These are phyloP conservation scores for Oopsacas minuta DNA, from an alignment of 37 sponge, comb jelly and placozoan genomes.

Conservation along the genomic window DNA sequence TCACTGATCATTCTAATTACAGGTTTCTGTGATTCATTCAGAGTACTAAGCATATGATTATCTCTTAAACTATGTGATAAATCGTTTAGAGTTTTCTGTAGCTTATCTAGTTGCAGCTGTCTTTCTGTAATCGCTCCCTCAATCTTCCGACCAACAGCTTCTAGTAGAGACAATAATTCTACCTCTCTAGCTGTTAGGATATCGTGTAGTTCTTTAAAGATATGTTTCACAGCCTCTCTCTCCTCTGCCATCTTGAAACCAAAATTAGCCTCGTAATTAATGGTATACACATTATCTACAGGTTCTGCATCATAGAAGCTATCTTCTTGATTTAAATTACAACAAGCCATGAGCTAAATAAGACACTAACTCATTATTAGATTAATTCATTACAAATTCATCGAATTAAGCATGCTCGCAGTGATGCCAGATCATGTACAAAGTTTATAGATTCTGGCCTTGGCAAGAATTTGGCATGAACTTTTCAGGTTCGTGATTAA, in stretches of 20 bases:
- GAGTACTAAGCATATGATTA: background rate
- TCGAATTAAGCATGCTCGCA: too few relatives aligned
- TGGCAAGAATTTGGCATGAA: too few relatives aligned
- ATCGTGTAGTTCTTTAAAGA: background rate
- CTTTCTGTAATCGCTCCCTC: background rate
- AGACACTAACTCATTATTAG: too few relatives aligned
- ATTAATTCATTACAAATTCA: background rate
- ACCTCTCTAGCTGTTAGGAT: background rate
- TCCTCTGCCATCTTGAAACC: background rate
- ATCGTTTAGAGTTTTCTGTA: background rate
- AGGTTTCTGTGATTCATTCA: background rate
- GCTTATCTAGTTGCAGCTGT: constrained; percentile 1
- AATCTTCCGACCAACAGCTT: background rate
- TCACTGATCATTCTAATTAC: background rate
- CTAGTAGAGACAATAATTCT: background rate
- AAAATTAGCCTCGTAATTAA: background rate
- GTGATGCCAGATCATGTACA: too few relatives aligned
- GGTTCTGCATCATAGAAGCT: background rate
- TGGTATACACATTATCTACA: background rate
- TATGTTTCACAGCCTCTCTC: background rate
- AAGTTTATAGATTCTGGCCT: too few relatives aligned
- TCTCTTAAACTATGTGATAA: background rate
- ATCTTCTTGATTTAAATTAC: background rate
- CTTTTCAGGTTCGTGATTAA: too few relatives aligned
- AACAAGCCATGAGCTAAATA: background rate